Evolutionary conservation across 2,888 invertebrate genomes (phyloP).

Genomic region (Selenia dentaria): DNA sequence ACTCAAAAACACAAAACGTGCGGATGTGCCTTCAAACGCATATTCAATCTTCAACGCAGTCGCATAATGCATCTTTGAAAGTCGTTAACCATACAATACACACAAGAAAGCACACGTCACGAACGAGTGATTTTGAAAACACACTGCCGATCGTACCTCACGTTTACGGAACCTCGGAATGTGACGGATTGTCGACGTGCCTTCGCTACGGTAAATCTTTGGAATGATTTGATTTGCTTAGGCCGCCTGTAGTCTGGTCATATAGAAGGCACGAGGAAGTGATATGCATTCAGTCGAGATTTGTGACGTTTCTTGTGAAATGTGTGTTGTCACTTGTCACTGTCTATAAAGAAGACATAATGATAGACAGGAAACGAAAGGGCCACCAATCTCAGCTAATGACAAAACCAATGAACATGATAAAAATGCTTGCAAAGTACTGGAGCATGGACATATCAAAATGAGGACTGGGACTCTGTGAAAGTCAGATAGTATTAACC

Average conservation of each 20-base stretch:
- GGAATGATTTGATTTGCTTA: conserved; percentile 30
- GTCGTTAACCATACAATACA: conserved; percentile 25
- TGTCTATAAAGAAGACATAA: conserved; percentile 5
- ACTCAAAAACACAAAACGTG: background rate
- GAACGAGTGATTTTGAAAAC: conserved; percentile 59
- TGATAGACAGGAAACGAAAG: too few relatives aligned
- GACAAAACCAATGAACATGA: too few relatives aligned
- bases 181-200: conserved; percentile 46
- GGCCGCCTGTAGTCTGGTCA: conserved; percentile 20
- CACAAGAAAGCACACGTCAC: conserved; percentile 57
- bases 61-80: conserved; percentile 12
- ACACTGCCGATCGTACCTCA: conserved; percentile 36
- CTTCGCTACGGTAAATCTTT: conserved; percentile 37
- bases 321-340: conserved; percentile 9
- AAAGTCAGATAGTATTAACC: too few relatives aligned
- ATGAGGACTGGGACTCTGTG: too few relatives aligned
- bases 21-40: conserved; percentile 1
- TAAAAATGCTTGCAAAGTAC: too few relatives aligned
- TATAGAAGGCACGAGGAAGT: conserved; percentile 29
- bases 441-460: too few relatives aligned
- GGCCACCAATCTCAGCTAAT: too few relatives aligned
- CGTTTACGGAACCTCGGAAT: conserved; percentile 41
- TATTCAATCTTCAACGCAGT: conserved; percentile 9
- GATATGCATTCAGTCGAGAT: conserved; percentile 18
- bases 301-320: conserved; percentile 8